A percentile compares a stretch with the other conserved stretches of the same genome.
These are phyloP conservation scores for Xestoiulus laeticollis DNA, from an alignment of 2,888 invertebrate species.

Conservation along the genomic window DNA sequence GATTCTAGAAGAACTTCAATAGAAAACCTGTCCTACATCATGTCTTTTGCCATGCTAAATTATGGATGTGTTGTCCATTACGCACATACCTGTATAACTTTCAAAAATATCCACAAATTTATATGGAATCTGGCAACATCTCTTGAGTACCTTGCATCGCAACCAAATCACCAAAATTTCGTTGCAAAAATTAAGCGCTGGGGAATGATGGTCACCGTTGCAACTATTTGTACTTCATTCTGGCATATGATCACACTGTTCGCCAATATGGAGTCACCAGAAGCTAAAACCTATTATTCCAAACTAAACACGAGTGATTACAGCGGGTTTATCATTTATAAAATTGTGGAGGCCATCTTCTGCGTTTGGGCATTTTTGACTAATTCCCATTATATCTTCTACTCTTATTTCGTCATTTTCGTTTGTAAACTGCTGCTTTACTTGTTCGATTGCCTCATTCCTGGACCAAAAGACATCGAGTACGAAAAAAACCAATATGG, in stretches of 20 bases:
- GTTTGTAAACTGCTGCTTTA: background rate
- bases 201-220: background rate
- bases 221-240: background rate
- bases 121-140: background rate
- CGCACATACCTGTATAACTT: background rate
- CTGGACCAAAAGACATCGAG: background rate
- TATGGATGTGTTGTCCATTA: background rate
- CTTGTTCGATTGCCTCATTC: background rate
- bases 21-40: background rate
- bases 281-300: background rate
- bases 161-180: background rate
- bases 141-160: background rate
- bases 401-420: constrained; percentile 3
- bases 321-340: background rate
- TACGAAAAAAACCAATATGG: background rate
- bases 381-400: background rate
- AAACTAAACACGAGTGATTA: background rate
- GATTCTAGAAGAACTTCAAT: background rate
- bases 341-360: background rate
- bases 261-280: background rate
- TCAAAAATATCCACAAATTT: background rate
- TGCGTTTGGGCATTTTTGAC: background rate
- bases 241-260: background rate
- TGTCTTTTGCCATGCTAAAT: background rate
- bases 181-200: background rate